Evolutionary conservation across 2,888 invertebrate species (phyloP), one percentile per base, ranked within the genome.

Genomic region (Emmelina monodactyla): DNA sequence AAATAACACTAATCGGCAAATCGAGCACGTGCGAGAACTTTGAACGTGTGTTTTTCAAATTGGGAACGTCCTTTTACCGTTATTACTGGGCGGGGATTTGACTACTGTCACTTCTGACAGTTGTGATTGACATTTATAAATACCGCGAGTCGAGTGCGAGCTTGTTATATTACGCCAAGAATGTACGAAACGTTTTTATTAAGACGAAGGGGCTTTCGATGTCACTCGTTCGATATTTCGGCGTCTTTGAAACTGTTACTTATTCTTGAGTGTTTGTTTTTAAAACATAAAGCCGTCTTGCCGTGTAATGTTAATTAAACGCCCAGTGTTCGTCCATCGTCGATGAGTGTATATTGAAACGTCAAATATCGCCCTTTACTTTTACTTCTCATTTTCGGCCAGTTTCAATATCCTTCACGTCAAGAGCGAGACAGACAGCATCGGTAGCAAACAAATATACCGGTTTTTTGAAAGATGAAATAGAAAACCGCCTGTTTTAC

Each of bases 1-100:
- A 72, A 73, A 71, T 72, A 73, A 72, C 73, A 71, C 76, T 78
- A 78, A 79, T 78, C 76, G 73, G 63, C 66, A 66, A 71, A 67
- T 62, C 64, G 64, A 69, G 73, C 75, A 75, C 75, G 75, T 72
- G 75, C 75, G 61, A 51, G 55, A 56, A 65, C 62, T 60, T 51
- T 50, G 60, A 68, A 73, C 76, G 78, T 76, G 76, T 75, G 75
- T 71, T 76, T 73, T 75, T 73, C 73, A 67, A 72, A 76, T 71
- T 75, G 67, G 58, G 66, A 68, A 59, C 58, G 61, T 72, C 67
- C 68, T 72, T 66, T 60, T 22, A 54, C 67, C 66, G 62, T 66
- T 66, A 72, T 67, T 72, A 69, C 66, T 54, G 66, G 65, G 62
- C 63, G 58, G 61, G 63, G 71, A 72, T 73, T 73, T 67, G 66